These are phyloP conservation scores for Sebastes variabilis DNA, from an alignment of 2,797 vertebrate species.

Conservation along the genomic window DNA sequence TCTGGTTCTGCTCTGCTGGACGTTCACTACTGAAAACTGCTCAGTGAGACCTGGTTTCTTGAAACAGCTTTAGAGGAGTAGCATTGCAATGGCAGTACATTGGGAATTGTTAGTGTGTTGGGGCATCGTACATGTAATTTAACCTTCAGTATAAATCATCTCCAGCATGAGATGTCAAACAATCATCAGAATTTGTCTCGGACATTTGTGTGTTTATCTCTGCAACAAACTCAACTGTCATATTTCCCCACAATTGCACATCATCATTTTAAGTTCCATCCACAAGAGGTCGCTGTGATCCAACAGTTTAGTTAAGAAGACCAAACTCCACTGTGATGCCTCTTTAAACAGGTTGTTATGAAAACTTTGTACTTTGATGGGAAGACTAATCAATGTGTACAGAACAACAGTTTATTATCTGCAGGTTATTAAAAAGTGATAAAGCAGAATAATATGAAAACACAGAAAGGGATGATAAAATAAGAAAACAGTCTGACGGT, in stretches of 20 bases:
- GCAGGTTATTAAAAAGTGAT: background rate
- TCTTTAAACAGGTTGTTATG: background rate
- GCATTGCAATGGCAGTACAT: background rate
- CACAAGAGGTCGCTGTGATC: slow-evolving; percentile 68
- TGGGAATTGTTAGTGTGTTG: background rate
- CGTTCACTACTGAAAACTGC: background rate
- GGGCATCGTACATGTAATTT: background rate
- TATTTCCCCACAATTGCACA: background rate
- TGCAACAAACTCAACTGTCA: background rate
- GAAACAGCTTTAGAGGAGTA: background rate
- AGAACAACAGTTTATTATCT: background rate
- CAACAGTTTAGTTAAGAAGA: slow-evolving; percentile 2
- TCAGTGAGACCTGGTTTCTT: background rate
- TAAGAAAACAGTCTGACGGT: background rate
- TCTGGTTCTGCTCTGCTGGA: background rate
- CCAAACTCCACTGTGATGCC: background rate
- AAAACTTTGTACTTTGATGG: background rate
- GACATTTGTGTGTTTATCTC: background rate
- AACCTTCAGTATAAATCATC: background rate
- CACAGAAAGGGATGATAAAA: background rate
- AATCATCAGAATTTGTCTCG: background rate
- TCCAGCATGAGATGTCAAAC: background rate
- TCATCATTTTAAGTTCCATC: slow-evolving; percentile 21
- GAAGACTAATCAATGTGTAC: background rate
- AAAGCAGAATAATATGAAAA: background rate